Evolutionary conservation across 1,140 invertebrate genomes (phyloP).

Genomic region (Formica selysi): DNA sequence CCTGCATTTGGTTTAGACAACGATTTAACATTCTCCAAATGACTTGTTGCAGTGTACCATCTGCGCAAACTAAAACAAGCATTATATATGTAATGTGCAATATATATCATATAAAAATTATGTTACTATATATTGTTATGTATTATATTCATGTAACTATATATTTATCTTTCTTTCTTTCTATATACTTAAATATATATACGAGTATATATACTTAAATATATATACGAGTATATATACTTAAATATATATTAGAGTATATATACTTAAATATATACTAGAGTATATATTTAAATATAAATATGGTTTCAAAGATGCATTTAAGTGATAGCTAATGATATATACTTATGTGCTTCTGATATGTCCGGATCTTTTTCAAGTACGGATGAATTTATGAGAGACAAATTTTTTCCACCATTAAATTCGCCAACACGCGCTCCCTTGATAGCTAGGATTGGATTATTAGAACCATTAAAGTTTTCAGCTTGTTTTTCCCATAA

Average conservation of each 20-base stretch:
- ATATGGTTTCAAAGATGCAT: background rate
- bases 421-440: slow-evolving; percentile 91
- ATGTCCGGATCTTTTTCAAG: slow-evolving; percentile 96
- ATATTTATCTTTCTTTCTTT: no score
- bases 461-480: slow-evolving; percentile 91
- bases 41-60: slow-evolving; percentile 96
- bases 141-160: no score
- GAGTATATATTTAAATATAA: background rate
- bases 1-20: slow-evolving; percentile 75
- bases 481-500: slow-evolving; percentile 94
- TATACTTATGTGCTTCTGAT: slow-evolving; percentile 91
- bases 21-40: slow-evolving; percentile 85
- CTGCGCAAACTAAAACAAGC: slow-evolving; percentile 89
- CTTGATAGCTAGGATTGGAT: slow-evolving; percentile 95
- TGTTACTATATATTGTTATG: no score
- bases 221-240: no score
- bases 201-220: background rate
- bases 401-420: slow-evolving; percentile 91
- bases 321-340: background rate
- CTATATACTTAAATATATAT: no score
- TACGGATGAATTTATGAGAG: slow-evolving; percentile 87
- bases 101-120: no score
- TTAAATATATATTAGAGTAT: background rate
- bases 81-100: background rate
- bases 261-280: no score